Conservation (phyloP, 2,888 invertebrate species). For the Phlogophora meticulosa region DNA sequence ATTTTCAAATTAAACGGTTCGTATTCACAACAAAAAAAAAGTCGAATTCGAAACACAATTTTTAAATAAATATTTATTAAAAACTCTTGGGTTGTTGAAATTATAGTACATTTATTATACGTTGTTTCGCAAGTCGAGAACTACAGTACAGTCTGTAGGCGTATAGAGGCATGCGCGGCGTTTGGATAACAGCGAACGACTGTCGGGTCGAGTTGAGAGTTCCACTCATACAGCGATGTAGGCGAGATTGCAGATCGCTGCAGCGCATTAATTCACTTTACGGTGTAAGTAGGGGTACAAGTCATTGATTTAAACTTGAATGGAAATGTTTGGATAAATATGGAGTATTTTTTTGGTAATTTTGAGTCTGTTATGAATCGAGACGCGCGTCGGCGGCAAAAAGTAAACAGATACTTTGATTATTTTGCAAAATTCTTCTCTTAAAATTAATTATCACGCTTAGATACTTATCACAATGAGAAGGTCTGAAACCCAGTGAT, state of each 20-base stretch:
- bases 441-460: no score
- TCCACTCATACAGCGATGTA: constrained; percentile 4
- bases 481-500: no score
- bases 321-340: not conserved
- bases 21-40: not conserved
- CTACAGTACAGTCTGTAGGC: constrained; percentile 38
- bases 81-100: not conserved
- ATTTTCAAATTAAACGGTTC: constrained; percentile 8
- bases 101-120: constrained; percentile 20
- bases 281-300: not conserved
- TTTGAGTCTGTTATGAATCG: not conserved
- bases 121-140: constrained; percentile 53
- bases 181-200: constrained; percentile 59
- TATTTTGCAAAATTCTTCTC: not conserved
- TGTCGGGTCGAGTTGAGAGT: constrained; percentile 45
- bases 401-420: not conserved
- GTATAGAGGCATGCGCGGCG: constrained; percentile 61
- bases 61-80: not conserved
- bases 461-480: no score
- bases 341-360: not conserved
- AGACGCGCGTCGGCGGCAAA: no score
- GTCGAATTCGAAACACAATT: constrained; percentile 3
- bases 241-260: constrained; percentile 58
- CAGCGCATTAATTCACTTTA: constrained; percentile 39
- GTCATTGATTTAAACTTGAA: not conserved